Base-by-base conservation (phyloP, 2,888 invertebrate genomes). In the Lathronympha strigana region DNA sequence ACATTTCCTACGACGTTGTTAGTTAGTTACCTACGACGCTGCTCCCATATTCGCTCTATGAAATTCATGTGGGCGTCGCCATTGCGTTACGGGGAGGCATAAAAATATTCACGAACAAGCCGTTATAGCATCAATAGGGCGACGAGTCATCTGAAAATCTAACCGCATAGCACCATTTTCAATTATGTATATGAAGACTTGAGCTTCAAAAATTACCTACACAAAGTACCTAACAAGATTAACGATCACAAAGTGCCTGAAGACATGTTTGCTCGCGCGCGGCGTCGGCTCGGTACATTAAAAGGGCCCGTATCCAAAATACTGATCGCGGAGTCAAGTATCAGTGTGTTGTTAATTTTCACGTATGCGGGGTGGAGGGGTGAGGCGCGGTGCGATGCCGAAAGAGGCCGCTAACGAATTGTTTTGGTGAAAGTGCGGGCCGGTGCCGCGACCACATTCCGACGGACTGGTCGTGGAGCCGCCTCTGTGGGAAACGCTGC, bases 341-440 rank as follows among this genome's bases (percentile, higher is more conserved):
- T 84, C 82, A 82, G 84, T 83, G 80, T 84, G 84, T 84, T 86
- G 86, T 87, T 87, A 86, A 88, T 87, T 87, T 90, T 89, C 85
- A 88, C 86, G 87, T 88, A 85, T 85, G 82, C 85, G 82, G 82
- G 81, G 81, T 75, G 78, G 78, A 71, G 78, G 74, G 73, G 77
- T 78, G 82, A 79, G 83, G 84, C 78, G 86, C 87, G 86, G 88
- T 84, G 85, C 87, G 85, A 85, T 88, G 88, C 88, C 88, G 88
- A 90, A 90, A 88, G 91, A 89, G 90, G 87, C 88, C 88, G 88
- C 90, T 87, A 90, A 90, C 91, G 91, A 92, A 92, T 90, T 90
- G 91, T 91, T 92, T 91, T 92, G 92, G 92, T 92, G 92, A 92
- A 92, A 92, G 92, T 92, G 87, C 90, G 90, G 87, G 85, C 88